These are phyloP conservation scores for Orchesella flavescens DNA, from an alignment of 2,888 invertebrate genomes.

Conservation along the genomic window DNA sequence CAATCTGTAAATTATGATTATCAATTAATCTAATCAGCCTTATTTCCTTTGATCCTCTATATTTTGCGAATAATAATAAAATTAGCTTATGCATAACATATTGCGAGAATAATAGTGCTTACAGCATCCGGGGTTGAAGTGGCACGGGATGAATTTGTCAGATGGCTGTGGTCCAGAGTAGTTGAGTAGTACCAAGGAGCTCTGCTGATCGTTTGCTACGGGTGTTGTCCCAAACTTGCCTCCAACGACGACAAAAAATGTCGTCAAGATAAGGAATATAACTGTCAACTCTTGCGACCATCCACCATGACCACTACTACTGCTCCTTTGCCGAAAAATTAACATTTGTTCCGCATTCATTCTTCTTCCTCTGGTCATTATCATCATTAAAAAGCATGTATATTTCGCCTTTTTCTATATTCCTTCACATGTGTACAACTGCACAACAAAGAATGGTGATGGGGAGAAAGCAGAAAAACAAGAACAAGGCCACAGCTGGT, in stretches of 20 bases:
- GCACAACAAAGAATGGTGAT: too few species aligned
- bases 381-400: slow-evolving; percentile 9
- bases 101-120: too few species aligned
- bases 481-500: not conserved
- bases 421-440: too few species aligned
- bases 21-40: too few species aligned
- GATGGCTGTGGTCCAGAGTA: slow-evolving; percentile 67
- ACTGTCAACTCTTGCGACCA: slow-evolving; percentile 12
- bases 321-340: slow-evolving; percentile 8
- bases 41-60: too few species aligned
- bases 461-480: not conserved
- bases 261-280: slow-evolving; percentile 37
- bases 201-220: slow-evolving; percentile 19
- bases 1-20: too few species aligned
- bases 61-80: too few species aligned
- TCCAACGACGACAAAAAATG: slow-evolving; percentile 34
- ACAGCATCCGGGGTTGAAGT: slow-evolving; percentile 71
- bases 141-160: slow-evolving; percentile 70
- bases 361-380: not conserved
- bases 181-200: slow-evolving; percentile 55
- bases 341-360: slow-evolving; percentile 10
- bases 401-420: not conserved
- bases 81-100: too few species aligned
- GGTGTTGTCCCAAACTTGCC: slow-evolving; percentile 49
- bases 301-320: not conserved